Percentiles rank a stretch among this genome's conserved stretches.
These are phyloP conservation scores for Dryobota labecula DNA, from an alignment of 2,888 invertebrate species.

Conservation along the genomic window DNA sequence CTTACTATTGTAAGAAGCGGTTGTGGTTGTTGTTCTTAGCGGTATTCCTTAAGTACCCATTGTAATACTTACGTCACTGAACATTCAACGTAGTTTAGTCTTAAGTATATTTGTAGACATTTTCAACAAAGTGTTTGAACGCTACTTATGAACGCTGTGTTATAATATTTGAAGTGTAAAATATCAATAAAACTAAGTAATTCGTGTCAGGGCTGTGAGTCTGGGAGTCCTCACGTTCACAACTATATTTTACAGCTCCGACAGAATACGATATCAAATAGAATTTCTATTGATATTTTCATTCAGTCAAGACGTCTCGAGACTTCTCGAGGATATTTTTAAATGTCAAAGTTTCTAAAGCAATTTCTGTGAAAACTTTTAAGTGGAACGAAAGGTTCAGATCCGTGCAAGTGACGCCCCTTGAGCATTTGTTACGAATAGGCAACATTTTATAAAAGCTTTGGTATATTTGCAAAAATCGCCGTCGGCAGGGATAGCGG, in stretches of 20 bases:
- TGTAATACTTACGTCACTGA: slow-evolving; percentile 6
- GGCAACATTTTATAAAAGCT: slow-evolving; percentile 62
- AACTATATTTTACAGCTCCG: slow-evolving; percentile 24
- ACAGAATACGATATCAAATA: slow-evolving; percentile 47
- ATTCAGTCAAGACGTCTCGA: slow-evolving; percentile 38
- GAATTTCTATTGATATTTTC: slow-evolving; percentile 60
- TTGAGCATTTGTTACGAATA: slow-evolving; percentile 61
- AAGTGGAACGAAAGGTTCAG: slow-evolving; percentile 62
- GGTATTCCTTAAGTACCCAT: too few species aligned
- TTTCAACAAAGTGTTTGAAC: slow-evolving; percentile 14
- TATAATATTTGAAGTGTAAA: slow-evolving; percentile 27
- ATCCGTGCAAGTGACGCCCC: slow-evolving; percentile 62
- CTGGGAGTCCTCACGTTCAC: slow-evolving; percentile 20
- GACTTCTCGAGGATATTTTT: slow-evolving; percentile 56
- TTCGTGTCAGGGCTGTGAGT: slow-evolving; percentile 8
- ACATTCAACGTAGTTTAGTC: slow-evolving; percentile 2
- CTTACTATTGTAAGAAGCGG: too few species aligned
- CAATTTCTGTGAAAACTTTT: slow-evolving; percentile 65
- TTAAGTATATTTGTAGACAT: slow-evolving; percentile 16
- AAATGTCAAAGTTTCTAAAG: slow-evolving; percentile 65
- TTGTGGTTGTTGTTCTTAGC: too few species aligned
- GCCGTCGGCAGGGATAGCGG: slow-evolving; percentile 42
- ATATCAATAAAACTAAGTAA: slow-evolving; percentile 37
- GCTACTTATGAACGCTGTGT: not conserved
- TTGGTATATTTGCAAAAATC: slow-evolving; percentile 56